Base-by-base conservation (phyloP, 2,888 invertebrate species). In the Mongoloraphidia duomilia region DNA sequence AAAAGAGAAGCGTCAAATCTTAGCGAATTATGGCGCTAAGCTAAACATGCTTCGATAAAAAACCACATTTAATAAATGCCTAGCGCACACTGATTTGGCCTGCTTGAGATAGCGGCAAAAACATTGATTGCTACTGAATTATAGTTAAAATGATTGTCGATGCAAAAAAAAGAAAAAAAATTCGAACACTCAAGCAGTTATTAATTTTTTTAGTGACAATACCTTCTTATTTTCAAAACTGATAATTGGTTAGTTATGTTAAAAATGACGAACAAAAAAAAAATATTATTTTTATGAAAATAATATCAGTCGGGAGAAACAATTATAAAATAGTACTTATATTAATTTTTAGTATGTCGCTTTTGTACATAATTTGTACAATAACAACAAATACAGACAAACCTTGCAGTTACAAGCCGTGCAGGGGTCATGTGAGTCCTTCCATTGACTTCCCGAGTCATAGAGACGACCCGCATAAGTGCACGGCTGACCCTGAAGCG, bases 371-470 rank as follows among this genome's bases (percentile, higher is more conserved):
- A 26, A 26, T 26, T 26, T 26, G 26, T 26, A 26, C 26, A 26
- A 26, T 6, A 26, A 26, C 26, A 26, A 26, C 26, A 26, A 26
- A 36, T 41, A 37, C 14, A 14, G 35, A 47, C 75, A 74, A 74
- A 82, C 82, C 78, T 81, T 80, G 71, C 82, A 82, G 69, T 78
- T 78, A 72, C 82, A 82, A 59, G 79, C 75, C 67, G 80, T 78
- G 73, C 82, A 82, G 57, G 77, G 76, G 64, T 78, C 79, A 60
- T 75, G 71, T 54, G 75, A 71, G 57, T 77, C 73, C 59, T 70
- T 68, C 69, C 77, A 76, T 56, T 74, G 70, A 56, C 74, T 72
- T 54, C 78, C 78, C 51, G 76, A 75, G 53, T 73, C 70, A 59
- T 77, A 76, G 53, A 71, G 70, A 60, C 75, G 73, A 53, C 75